Base-by-base conservation (phyloP, 2,113 vertebrate genomes). In the Camarhynchus parvulus region DNA sequence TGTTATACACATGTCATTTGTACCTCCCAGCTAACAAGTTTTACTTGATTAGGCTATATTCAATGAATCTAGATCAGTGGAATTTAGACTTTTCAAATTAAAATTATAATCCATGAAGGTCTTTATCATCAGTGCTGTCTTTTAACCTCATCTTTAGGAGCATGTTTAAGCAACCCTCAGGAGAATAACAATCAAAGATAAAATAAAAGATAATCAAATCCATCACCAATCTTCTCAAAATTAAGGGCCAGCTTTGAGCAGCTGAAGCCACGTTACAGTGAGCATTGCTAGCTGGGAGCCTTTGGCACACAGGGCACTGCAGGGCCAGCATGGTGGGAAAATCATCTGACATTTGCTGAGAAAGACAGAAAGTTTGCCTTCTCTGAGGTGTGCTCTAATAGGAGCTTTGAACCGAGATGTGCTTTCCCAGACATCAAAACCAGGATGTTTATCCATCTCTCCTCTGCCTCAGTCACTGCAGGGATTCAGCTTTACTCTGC, bases 261-360 rank as follows among this genome's bases (percentile, higher is more conserved):
- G 27, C 55, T 63, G 62, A 75, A 82, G 56, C 52, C 53, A 15
- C 2, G 0, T 67, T 37, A 22, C 0, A 0, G n/a, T 20, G 28
- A 67, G 15, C 18, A 8, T 3, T 1, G 5, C 13, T 58, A 69
- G 7, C 47, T 1, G 0, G 46, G 59, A 81, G 1, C 15, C 22
- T 41, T 62, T 2, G 1, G 11, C 37, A 47, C 0, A 2, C 5
- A 3, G 63, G 24, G 50, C 11, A 2, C 4, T 13, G 16, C 22
- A 62, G 59, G 12, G 25, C 52, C 25, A 64, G 41, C 9, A 9
- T 1, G 4, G 23, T n/a, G 6, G 33, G 53, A 91, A 76, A 69
- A 46, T 28, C 37, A 15, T 11, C 21, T 55, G 49, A 19, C 0
- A 0, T 39, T 75, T 47, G 2, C 53, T 83, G 55, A 58, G 67